A percentile compares a stretch with the other conserved stretches of the same genome.
These are phyloP conservation scores for Neotoxoptera formosana DNA, from an alignment of 1,140 invertebrate species.

Conservation along the genomic window DNA sequence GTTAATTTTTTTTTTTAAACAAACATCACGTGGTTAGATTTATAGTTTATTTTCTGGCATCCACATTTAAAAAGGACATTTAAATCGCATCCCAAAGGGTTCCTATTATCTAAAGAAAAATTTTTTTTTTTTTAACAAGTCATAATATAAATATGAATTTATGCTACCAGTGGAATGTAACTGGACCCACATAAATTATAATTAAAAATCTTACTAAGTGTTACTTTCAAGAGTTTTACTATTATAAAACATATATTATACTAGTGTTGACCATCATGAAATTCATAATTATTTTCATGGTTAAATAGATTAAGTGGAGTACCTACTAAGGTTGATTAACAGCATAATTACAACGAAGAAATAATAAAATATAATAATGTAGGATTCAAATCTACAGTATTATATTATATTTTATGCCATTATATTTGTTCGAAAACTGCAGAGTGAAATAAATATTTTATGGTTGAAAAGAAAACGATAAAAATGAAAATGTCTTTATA, in stretches of 20 bases:
- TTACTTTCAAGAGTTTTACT: neutral
- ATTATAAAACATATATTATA: neutral
- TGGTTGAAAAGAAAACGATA: neutral
- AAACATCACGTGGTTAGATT: neutral
- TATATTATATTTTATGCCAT: neutral
- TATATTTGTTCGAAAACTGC: neutral
- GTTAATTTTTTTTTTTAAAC: neutral
- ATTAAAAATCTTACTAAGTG: neutral
- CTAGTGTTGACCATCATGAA: neutral
- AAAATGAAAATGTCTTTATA: neutral
- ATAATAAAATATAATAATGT: neutral
- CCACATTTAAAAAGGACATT: neutral
- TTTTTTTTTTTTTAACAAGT: neutral
- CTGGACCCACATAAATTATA: neutral
- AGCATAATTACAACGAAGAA: neutral
- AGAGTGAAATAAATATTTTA: slow-evolving; percentile 11
- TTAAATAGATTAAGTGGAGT: neutral
- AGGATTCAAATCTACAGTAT: neutral
- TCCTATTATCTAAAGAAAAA: neutral
- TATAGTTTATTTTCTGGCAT: neutral
- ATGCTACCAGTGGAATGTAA: neutral
- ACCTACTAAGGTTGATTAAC: neutral
- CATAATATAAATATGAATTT: neutral
- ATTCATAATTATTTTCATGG: neutral
- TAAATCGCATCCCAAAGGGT: neutral